Conservation (phyloP, 2,113 vertebrate species). For the Alligator mississippiensis region DNA sequence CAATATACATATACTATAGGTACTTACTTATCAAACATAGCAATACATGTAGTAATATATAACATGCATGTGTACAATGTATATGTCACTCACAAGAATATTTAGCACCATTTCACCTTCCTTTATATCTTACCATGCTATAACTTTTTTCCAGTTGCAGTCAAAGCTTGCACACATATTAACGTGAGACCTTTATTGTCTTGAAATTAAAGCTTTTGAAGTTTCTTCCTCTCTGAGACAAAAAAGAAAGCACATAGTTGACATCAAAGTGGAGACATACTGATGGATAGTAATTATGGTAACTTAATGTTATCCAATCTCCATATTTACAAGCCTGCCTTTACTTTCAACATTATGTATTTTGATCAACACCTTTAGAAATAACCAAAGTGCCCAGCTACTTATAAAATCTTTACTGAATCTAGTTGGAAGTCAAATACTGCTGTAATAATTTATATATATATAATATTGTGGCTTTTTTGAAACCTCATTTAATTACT, state of each 20-base stretch:
- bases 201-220: conserved; percentile 82
- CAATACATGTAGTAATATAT: not conserved
- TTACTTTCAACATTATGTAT: conserved; percentile 60
- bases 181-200: conserved; percentile 74
- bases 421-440: conserved; percentile 62
- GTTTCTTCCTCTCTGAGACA: conserved; percentile 78
- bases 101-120: not conserved
- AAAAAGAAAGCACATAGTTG: conserved; percentile 67
- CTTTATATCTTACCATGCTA: conserved; percentile 32
- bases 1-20: not conserved
- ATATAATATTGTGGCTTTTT: conserved; percentile 49
- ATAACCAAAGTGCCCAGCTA: conserved; percentile 36
- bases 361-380: conserved; percentile 76
- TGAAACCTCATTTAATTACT: conserved; percentile 76
- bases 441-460: conserved; percentile 65
- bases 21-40: not conserved
- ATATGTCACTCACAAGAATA: not conserved
- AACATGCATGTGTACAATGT: not conserved
- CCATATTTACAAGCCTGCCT: conserved; percentile 67
- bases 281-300: conserved; percentile 77
- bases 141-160: conserved; percentile 49
- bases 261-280: conserved; percentile 80
- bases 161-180: conserved; percentile 63
- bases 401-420: conserved; percentile 61
- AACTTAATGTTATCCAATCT: conserved; percentile 63